Percentiles rank a stretch among this genome's conserved stretches.
Conservation (phyloP, 2,113 vertebrate species). For the Australoheros scitulus region DNA sequence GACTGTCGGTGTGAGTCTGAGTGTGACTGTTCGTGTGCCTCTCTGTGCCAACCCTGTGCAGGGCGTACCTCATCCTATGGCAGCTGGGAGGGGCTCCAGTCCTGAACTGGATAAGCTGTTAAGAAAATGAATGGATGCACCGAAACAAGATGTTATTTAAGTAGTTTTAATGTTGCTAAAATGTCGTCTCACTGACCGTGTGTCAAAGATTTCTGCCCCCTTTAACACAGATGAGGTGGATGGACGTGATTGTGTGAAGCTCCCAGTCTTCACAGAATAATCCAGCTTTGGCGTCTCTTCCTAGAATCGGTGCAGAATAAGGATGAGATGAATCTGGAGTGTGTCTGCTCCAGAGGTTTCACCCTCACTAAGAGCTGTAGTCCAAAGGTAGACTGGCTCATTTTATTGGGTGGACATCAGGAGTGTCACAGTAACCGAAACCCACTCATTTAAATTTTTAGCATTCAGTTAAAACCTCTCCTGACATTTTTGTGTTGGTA, state of each 20-base stretch:
- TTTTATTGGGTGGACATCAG: neutral
- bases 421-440: rapidly evolving
- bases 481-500: no score
- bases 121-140: neutral
- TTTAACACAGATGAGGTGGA: neutral
- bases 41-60: neutral
- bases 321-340: neutral
- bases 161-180: neutral
- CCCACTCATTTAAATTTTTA: neutral
- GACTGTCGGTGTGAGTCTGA: neutral
- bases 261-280: neutral
- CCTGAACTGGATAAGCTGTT: neutral
- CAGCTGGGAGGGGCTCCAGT: neutral
- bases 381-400: neutral
- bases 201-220: neutral
- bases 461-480: neutral
- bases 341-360: neutral
- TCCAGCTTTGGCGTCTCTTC: neutral
- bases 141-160: neutral
- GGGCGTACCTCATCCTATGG: neutral
- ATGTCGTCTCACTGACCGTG: neutral
- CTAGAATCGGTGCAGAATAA: neutral
- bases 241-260: neutral
- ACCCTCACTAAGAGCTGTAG: neutral
- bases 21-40: neutral